A percentile compares a stretch with the other conserved stretches of the same genome.
Conservation (phyloP, 2,888 invertebrate genomes). For the Drosophila melanosoma region DNA sequence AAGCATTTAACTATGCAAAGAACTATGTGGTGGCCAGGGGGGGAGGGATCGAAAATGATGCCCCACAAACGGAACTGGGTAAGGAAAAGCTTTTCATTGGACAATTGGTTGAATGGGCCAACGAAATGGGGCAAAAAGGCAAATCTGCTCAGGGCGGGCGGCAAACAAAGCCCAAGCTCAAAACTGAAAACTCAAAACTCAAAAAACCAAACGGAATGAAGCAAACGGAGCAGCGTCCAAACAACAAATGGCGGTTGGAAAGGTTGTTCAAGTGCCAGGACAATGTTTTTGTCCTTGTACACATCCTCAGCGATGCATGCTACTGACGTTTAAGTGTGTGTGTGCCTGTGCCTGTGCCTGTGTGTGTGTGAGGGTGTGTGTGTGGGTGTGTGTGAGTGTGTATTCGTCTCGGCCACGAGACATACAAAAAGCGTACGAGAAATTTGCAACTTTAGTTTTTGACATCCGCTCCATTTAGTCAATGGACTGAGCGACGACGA, state of each 20-base stretch:
- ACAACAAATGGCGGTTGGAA: constrained; percentile 73
- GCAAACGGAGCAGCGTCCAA: constrained; percentile 67
- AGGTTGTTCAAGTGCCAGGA: constrained; percentile 60
- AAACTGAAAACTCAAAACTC: constrained; percentile 26
- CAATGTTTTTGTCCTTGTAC: constrained; percentile 54
- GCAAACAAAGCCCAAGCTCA: constrained; percentile 50
- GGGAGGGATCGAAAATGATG: constrained; percentile 14
- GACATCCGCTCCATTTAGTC: constrained; percentile 78
- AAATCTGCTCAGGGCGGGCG: constrained; percentile 61
- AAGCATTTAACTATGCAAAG: constrained; percentile 68
- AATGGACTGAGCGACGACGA: constrained; percentile 66
- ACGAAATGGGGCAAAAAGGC: constrained; percentile 41
- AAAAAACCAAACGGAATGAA: constrained; percentile 40
- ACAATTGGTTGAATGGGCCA: constrained; percentile 47
- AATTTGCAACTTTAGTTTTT: constrained; percentile 73
- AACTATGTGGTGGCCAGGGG: constrained; percentile 25
- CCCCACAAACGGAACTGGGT: constrained; percentile 38
- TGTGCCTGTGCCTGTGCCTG: constrained; percentile 23
- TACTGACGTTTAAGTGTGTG: constrained; percentile 53
- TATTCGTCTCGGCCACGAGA: constrained; percentile 14
- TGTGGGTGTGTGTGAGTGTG: constrained; percentile 14
- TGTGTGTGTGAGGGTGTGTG: constrained; percentile 15
- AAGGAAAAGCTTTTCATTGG: constrained; percentile 59
- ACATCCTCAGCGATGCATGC: constrained; percentile 58
- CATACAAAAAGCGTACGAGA: constrained; percentile 53